A percentile compares a stretch with the other conserved stretches of the same genome.
Conservation (phyloP, 2,113 vertebrate genomes). For the Macroglossus sobrinus region DNA sequence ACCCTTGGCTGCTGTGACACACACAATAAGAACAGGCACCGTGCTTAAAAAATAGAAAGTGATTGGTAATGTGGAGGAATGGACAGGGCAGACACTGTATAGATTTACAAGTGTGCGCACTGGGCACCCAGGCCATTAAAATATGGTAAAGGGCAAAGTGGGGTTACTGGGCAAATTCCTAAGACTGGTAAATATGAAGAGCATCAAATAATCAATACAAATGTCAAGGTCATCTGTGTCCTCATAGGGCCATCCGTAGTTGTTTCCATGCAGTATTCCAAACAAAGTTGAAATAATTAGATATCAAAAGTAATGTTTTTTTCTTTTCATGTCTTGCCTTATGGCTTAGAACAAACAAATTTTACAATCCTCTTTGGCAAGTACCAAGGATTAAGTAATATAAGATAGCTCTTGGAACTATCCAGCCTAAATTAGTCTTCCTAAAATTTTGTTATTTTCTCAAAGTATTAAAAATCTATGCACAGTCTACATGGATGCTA, state of each 20-base stretch:
- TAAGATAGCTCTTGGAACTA: not conserved
- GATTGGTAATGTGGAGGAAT: not conserved
- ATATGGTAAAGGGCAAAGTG: not conserved
- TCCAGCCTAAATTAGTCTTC: not conserved
- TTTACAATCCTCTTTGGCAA: conserved; percentile 29
- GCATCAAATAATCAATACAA: not conserved
- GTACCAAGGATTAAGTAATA: not conserved
- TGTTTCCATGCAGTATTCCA: not conserved
- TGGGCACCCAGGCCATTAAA: not conserved
- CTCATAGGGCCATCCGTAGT: not conserved
- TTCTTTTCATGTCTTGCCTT: not conserved
- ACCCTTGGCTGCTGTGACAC: not conserved
- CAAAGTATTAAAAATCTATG: conserved; percentile 11
- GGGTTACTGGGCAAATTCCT: not conserved
- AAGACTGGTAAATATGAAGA: not conserved
- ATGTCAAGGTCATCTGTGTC: not conserved
- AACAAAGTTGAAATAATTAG: not conserved
- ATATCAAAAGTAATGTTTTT: not conserved
- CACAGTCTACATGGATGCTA: not conserved
- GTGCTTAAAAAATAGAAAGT: not conserved
- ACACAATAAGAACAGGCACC: not conserved
- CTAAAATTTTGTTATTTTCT: conserved; percentile 26
- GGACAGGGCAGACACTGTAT: not conserved
- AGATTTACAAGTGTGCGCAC: not conserved
- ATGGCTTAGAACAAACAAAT: conserved; percentile 7